These are phyloP conservation scores for Tokudaia tokunoshimensis DNA, from an alignment of 2,797 vertebrate genomes.

Conservation along the genomic window DNA sequence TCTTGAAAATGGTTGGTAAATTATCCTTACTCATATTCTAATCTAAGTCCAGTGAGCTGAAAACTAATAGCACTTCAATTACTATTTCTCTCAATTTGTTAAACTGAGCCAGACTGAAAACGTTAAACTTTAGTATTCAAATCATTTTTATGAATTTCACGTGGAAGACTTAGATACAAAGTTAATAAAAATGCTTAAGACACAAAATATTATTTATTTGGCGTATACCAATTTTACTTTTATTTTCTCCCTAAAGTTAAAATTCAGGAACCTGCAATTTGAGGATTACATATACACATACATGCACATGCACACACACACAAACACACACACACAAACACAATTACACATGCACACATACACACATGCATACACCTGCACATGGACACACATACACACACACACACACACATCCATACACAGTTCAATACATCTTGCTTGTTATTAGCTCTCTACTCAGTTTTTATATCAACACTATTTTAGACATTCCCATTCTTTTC, in stretches of 20 bases:
- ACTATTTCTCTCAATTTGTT: slow-evolving; percentile 55
- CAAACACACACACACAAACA: neutral
- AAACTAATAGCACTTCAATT: slow-evolving; percentile 59
- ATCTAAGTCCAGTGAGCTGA: slow-evolving; percentile 26
- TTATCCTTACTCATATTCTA: slow-evolving; percentile 32
- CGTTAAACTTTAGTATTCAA: slow-evolving; percentile 66
- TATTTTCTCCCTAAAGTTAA: neutral
- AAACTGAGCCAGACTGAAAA: slow-evolving; percentile 50
- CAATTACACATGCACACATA: neutral
- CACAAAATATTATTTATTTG: neutral
- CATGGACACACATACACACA: too few species aligned
- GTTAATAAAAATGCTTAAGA: slow-evolving; percentile 31
- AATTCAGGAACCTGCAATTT: neutral
- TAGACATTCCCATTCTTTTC: neutral
- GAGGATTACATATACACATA: neutral
- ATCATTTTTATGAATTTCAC: slow-evolving; percentile 47
- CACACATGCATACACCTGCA: neutral
- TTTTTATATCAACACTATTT: neutral
- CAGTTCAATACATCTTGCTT: neutral
- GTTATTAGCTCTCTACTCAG: neutral
- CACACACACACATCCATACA: fast-evolving
- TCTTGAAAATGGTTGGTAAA: neutral
- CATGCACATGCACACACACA: neutral
- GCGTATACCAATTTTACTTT: neutral
- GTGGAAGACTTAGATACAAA: slow-evolving; percentile 26